These are phyloP conservation scores for Hippopotamyrus pictus DNA, from an alignment of 2,797 vertebrate genomes.

Conservation along the genomic window DNA sequence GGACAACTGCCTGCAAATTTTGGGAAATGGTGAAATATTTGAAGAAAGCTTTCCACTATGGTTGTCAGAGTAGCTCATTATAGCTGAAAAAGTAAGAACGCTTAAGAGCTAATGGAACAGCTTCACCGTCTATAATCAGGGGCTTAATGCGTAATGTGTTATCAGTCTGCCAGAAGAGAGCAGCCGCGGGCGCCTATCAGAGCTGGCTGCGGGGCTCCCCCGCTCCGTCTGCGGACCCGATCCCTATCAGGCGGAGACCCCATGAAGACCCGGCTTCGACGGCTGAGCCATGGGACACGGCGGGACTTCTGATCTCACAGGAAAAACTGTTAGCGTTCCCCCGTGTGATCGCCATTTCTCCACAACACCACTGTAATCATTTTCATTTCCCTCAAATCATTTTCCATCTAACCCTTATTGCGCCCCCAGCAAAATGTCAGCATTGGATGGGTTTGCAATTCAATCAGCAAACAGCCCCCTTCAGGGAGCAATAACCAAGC, in stretches of 20 bases:
- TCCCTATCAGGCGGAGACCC: background rate
- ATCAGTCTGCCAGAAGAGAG: background rate
- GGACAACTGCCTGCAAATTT: background rate
- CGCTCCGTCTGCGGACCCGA: background rate
- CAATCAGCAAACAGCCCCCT: conserved; percentile 4
- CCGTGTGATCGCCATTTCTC: background rate
- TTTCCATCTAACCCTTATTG: conserved; percentile 12
- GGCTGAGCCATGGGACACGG: background rate
- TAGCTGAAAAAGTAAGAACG: background rate
- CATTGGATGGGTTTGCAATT: conserved; percentile 15
- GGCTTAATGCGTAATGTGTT: background rate
- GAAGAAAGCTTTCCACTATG: background rate
- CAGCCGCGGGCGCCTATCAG: background rate
- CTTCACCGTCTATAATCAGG: background rate
- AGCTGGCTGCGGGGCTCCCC: background rate
- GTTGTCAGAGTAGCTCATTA: background rate
- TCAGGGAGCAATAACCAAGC: background rate
- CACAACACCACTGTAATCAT: background rate
- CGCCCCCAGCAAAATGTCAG: background rate
- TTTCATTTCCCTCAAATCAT: conserved; percentile 16
- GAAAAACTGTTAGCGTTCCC: background rate
- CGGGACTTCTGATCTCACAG: background rate
- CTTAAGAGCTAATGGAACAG: background rate
- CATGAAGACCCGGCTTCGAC: background rate
- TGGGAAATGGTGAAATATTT: background rate